Base-by-base conservation (phyloP, 2,113 vertebrate genomes). In the Peromyscus polionotus region DNA sequence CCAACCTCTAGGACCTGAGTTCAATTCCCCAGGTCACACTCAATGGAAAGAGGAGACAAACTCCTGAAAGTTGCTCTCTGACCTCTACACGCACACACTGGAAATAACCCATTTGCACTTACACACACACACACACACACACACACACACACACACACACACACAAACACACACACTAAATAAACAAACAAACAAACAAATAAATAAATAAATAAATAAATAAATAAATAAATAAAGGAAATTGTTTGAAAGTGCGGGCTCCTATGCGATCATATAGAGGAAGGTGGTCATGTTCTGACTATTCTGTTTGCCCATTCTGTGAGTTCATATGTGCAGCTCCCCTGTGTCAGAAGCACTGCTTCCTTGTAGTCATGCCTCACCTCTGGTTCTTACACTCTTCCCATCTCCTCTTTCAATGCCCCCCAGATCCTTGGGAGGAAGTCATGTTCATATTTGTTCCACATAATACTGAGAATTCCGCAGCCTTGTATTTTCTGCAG, bases 231-330 rank as follows among this genome's bases (percentile, higher is more conserved):
- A 67, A 65, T 6, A 16, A 6, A 9, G 14, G 91, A 84, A 85
- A 97, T 31, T 65, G 63, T 65, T 65, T 95, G 73, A 77, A 84
- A 88, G 79, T 51, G 10, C 48, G 45, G 48, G 12, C n/a, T 91
- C 17, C 75, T 88, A 4, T 90, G 39, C 81, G 45, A 14, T 76
- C 51, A 54, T 61, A 20, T 48, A 85, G 54, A 89, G 20, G 75
- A 90, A 70, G 2, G 17, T 31, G 36, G 8, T 83, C 17, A 26
- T 96, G 13, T 80, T 22, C 42, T 59, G 33, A 61, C 54, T 91
- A 24, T 42, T 91, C 26, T 0, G 24, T 63, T 57, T 70, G 79
- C 33, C 17, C 36, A 39, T 26, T 61, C 12, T 61, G 80, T 59
- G 57, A 83, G 54, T n/a, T 28, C 36, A 83, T 26, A 61, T 14